Base-by-base conservation (phyloP, 2,888 invertebrate genomes). In the Tetragonisca angustula region DNA sequence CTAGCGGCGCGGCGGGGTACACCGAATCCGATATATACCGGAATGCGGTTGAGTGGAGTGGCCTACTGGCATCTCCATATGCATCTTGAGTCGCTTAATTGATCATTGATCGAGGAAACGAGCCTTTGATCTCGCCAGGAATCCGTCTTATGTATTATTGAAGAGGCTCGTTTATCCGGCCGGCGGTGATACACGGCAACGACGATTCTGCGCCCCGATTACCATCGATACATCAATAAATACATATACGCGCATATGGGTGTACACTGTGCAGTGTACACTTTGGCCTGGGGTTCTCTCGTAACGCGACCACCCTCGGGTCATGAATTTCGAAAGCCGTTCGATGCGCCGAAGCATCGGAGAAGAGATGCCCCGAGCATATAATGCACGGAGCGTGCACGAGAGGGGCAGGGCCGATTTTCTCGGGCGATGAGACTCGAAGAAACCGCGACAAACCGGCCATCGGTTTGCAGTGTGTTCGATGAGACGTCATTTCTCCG, bases 121-220 rank as follows among this genome's bases (percentile, higher is more conserved):
- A 77, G 70, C 76, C 88, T 89, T 90, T 89, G 90, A 90, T 89
- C 87, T 74, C 74, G 13, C 68, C 32, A 43, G 78, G 69, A 85
- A 87, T 86, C 81, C 83, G 85, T 86, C 89, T 89, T 84, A 88
- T 81, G 90, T 87, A 89, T 90, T 87, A 90, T 88, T 88, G 88
- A 91, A 90, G 87, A 89, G 83, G 83, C 73, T 83, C 83, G 84
- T 85, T 85, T 82, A 84, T 76, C 74, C 64, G 15, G 54, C 19
- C 24, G n/a, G 19, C 24, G 56, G 54, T 68, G 65, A 68, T 50
- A 65, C 36, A 59, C 76, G 71, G 54, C 50, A 81, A 78, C 59
- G 79, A 69, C 59, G 75, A 82, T 71, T 81, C 59, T 52, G 68
- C 50, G 76, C 32, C 32, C 32, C 61, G 72, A 83, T 84, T 83